Percentiles rank a stretch among this genome's conserved stretches.
Conservation (phyloP, 2,797 vertebrate species). For the Dendrocincla tyrannina region DNA sequence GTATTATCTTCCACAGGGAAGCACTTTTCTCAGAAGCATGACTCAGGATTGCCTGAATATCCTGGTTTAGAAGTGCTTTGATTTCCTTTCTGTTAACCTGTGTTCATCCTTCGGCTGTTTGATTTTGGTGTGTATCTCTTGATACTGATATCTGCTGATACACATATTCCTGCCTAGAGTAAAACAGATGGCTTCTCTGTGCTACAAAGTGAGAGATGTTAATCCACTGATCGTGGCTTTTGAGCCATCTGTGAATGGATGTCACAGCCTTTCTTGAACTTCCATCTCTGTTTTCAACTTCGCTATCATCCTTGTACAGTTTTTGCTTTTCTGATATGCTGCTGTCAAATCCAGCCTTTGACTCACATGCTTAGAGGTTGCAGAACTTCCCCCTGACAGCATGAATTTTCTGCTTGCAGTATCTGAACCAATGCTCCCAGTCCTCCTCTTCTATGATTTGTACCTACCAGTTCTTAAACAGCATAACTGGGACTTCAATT, state of each 20-base stretch:
- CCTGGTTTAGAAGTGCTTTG: not conserved
- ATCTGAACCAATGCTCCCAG: not conserved
- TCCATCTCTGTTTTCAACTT: not conserved
- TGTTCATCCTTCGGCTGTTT: not conserved
- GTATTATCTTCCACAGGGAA: not conserved
- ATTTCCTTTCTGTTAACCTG: not conserved
- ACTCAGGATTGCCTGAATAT: not conserved
- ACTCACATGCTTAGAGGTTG: not conserved
- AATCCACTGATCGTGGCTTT: not conserved
- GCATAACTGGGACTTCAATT: not conserved
- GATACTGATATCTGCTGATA: not conserved
- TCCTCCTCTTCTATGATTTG: not conserved
- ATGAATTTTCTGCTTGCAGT: not conserved
- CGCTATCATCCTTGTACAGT: not conserved
- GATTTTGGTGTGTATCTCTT: not conserved
- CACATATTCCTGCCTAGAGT: not conserved
- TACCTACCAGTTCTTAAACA: not conserved
- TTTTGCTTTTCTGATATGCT: not conserved
- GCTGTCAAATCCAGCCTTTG: not conserved
- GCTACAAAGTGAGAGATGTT: not conserved
- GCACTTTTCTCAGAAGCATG: not conserved
- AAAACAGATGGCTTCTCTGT: not conserved
- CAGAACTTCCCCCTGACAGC: not conserved
- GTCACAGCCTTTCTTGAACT: not conserved
- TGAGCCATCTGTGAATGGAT: not conserved